Conservation (phyloP, 53 echinoderm and acorn worm species). For the Holothuria scabra region DNA sequence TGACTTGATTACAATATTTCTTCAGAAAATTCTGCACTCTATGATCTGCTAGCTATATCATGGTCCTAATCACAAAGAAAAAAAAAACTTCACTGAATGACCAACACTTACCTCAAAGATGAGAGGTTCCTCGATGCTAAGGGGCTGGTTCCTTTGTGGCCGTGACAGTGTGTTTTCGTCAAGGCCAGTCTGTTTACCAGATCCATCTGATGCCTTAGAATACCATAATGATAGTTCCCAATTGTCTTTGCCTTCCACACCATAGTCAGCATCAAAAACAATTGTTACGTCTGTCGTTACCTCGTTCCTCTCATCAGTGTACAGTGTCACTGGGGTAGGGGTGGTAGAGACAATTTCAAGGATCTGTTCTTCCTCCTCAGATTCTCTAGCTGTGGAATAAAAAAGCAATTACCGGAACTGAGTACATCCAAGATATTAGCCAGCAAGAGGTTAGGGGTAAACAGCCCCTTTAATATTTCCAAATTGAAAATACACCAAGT, state of each 20-base stretch:
- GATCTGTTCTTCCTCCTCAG: slow-evolving; percentile 18
- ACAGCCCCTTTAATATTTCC: no score
- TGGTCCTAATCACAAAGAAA: no score
- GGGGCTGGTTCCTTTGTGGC: slow-evolving; percentile 29
- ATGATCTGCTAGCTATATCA: no score
- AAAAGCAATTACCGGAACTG: no score
- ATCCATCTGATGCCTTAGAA: slow-evolving; percentile 6
- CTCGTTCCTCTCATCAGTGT: slow-evolving; percentile 29
- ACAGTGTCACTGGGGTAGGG: slow-evolving; percentile 23
- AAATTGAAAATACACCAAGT: no score
- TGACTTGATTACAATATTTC: no score
- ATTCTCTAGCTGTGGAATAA: no score
- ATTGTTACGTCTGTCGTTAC: slow-evolving; percentile 25
- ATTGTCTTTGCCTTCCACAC: slow-evolving; percentile 30
- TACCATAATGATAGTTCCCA: slow-evolving; percentile 39
- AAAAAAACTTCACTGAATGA: no score
- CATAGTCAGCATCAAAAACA: slow-evolving; percentile 16
- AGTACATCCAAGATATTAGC: no score
- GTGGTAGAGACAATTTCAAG: slow-evolving; percentile 34
- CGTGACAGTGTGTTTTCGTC: neutral
- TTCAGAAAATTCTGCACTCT: no score
- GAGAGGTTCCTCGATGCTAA: slow-evolving; percentile 27
- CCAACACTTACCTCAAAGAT: slow-evolving; percentile 16
- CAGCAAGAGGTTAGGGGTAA: no score
- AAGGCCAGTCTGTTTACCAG: slow-evolving; percentile 16